phyloP scores from a whole-genome alignment of 2,888 invertebrate species.

The Coenonympha glycerion region DNA sequence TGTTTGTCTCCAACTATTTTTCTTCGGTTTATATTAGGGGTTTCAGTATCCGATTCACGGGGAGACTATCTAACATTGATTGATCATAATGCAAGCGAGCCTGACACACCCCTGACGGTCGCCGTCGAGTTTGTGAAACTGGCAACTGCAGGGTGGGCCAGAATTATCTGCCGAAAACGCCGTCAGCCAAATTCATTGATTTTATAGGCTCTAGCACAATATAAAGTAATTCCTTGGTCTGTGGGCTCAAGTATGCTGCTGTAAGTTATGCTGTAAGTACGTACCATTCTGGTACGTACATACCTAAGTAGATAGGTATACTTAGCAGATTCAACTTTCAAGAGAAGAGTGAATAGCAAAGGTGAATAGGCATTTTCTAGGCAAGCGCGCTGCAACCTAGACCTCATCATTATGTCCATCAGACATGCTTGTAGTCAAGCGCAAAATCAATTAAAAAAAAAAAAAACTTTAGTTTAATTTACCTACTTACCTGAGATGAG shows the following conservation, averaged over 20 bases:
- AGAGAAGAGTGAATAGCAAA: background rate
- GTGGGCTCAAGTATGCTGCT: too few relatives aligned
- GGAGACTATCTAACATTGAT: conserved; percentile 39
- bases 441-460: too few relatives aligned
- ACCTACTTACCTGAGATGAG: too few relatives aligned
- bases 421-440: too few relatives aligned
- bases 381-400: too few relatives aligned
- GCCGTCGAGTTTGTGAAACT: conserved; percentile 5
- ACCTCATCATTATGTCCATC: too few relatives aligned
- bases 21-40: conserved; percentile 5
- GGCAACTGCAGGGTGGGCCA: conserved; percentile 5
- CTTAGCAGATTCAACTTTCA: background rate
- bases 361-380: too few relatives aligned
- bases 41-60: conserved; percentile 20
- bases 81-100: conserved; percentile 44
- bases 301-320: background rate
- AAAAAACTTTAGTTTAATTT: too few relatives aligned
- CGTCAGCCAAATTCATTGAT: background rate
- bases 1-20: background rate
- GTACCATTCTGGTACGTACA: too few relatives aligned
- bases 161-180: conserved; percentile 5
- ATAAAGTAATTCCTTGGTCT: too few relatives aligned
- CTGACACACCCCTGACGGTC: conserved; percentile 48
- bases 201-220: background rate
- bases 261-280: too few relatives aligned